These are phyloP conservation scores for Erebia epiphron DNA, from an alignment of 2,888 invertebrate species.

Conservation along the genomic window DNA sequence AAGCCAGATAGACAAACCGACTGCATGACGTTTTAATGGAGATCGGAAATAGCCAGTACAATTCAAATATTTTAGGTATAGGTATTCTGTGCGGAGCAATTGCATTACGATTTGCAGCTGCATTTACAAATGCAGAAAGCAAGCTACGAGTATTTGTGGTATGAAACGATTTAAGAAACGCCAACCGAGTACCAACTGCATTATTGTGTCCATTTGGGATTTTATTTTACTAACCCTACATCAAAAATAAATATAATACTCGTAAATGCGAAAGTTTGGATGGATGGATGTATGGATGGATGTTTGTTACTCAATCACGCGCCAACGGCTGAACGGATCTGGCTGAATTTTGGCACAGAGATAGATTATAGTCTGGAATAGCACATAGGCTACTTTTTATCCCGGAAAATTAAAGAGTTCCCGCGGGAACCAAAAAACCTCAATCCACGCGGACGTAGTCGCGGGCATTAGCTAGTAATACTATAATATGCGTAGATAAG, in stretches of 20 bases:
- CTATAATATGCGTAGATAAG: not conserved
- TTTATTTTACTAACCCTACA: constrained; percentile 6
- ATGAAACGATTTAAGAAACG: constrained; percentile 33
- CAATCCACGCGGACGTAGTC: too few relatives aligned
- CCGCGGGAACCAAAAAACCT: too few relatives aligned
- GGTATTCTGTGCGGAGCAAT: constrained; percentile 33
- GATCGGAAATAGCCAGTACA: constrained; percentile 27
- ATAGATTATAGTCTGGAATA: too few relatives aligned
- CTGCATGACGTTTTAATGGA: constrained; percentile 5
- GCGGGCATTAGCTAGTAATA: too few relatives aligned
- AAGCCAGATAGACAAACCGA: not conserved
- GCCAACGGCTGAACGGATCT: too few relatives aligned
- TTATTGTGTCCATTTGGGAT: constrained; percentile 5
- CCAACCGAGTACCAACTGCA: constrained; percentile 23
- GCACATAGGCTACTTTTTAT: too few relatives aligned
- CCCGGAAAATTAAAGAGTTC: too few relatives aligned
- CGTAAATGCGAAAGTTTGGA: too few relatives aligned
- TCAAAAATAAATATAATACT: too few relatives aligned
- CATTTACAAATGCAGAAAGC: constrained; percentile 34
- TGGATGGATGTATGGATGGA: too few relatives aligned
- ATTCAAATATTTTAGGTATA: constrained; percentile 34
- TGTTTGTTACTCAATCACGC: too few relatives aligned
- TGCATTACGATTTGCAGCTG: constrained; percentile 32
- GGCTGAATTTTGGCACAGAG: too few relatives aligned
- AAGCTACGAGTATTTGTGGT: constrained; percentile 34